These are phyloP conservation scores for Parascotia fuliginaria DNA, from an alignment of 2,888 invertebrate genomes.

Conservation along the genomic window DNA sequence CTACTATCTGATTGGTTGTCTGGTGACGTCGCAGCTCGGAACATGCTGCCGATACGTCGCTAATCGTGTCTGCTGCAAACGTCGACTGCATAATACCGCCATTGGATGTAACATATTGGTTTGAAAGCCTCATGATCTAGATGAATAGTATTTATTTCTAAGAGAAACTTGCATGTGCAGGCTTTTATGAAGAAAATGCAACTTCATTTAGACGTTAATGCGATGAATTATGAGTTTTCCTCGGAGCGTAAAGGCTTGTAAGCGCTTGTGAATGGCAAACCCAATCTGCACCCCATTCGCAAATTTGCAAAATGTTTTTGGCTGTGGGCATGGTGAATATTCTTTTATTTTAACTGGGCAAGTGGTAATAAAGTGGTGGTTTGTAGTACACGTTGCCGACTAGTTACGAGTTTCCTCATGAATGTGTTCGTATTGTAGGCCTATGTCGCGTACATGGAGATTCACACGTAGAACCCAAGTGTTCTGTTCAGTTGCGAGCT, in stretches of 20 bases:
- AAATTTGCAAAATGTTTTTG: not conserved
- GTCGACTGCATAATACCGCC: conserved; percentile 17
- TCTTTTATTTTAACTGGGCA: conserved; percentile 1
- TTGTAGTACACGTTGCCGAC: not conserved
- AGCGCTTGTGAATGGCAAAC: not conserved
- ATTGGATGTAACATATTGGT: conserved; percentile 17
- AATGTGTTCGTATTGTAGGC: conserved; percentile 1
- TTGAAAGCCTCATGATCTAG: conserved; percentile 23
- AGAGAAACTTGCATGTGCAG: not conserved
- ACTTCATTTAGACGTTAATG: not conserved
- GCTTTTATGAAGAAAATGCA: not conserved
- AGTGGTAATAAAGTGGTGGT: conserved; percentile 7
- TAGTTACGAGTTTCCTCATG: conserved; percentile 1
- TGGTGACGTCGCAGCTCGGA: conserved; percentile 23
- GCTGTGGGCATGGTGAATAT: not conserved
- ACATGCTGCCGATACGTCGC: conserved; percentile 27
- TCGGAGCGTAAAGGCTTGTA: not conserved
- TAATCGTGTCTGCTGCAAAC: conserved; percentile 17
- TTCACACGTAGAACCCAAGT: not conserved
- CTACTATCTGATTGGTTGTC: conserved; percentile 33
- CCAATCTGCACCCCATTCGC: no score
- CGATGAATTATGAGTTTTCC: not conserved
- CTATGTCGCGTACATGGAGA: not conserved
- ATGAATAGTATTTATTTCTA: conserved; percentile 7
- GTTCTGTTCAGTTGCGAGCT: not conserved